Percentiles rank a stretch among this genome's conserved stretches.
Conservation (phyloP, 2,888 invertebrate species). For the Tetanocera ferruginea region DNA sequence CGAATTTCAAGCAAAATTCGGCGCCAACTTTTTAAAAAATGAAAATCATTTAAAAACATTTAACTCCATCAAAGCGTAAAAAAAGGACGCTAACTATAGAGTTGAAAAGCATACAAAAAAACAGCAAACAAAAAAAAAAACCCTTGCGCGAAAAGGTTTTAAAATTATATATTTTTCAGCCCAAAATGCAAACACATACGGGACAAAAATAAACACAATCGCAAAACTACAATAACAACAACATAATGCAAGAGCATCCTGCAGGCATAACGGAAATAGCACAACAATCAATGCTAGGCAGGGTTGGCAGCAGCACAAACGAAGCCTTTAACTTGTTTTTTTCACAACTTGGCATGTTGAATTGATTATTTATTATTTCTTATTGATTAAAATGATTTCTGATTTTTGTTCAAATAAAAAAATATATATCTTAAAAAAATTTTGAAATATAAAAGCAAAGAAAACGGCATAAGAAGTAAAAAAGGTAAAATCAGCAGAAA, state of each 20-base stretch:
- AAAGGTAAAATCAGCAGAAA: background rate
- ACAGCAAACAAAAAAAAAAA: background rate
- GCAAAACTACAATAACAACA: constrained; percentile 50
- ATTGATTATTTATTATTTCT: constrained; percentile 58
- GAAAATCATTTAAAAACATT: constrained; percentile 21
- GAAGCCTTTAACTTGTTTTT: constrained; percentile 53
- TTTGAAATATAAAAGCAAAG: background rate
- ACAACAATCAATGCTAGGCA: background rate
- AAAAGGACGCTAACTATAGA: too few relatives aligned
- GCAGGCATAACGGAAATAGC: constrained; percentile 49
- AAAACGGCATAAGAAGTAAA: constrained; percentile 8
- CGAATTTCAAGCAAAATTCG: background rate
- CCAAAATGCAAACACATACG: constrained; percentile 25
- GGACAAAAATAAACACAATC: constrained; percentile 8
- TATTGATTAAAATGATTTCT: constrained; percentile 51
- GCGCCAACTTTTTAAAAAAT: constrained; percentile 11
- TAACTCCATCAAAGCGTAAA: constrained; percentile 33
- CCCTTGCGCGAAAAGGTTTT: constrained; percentile 33
- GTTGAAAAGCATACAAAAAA: background rate
- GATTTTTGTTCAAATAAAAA: constrained; percentile 37
- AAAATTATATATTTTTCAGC: constrained; percentile 32
- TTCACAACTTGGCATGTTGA: constrained; percentile 51
- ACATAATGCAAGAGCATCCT: constrained; percentile 25
- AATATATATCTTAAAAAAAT: background rate
- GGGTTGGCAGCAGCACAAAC: constrained; percentile 19